These are phyloP conservation scores for Donacobius atricapilla DNA, from an alignment of 2,113 vertebrate genomes.

Conservation along the genomic window DNA sequence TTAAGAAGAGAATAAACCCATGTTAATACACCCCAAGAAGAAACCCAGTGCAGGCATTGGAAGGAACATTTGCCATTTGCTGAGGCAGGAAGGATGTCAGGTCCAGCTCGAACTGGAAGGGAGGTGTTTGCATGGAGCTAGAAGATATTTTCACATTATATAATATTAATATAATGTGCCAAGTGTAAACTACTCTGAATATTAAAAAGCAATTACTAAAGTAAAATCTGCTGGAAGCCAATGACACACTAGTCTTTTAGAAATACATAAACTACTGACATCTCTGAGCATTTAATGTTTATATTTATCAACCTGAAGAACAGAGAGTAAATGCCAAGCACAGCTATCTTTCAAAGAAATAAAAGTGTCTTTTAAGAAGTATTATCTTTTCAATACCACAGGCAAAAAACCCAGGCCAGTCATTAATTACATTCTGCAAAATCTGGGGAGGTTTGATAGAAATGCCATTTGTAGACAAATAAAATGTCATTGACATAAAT, in stretches of 20 bases:
- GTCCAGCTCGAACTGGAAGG: not conserved
- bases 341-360: not conserved
- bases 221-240: not conserved
- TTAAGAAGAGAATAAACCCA: not conserved
- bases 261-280: not conserved
- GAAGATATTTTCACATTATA: not conserved
- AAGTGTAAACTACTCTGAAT: not conserved
- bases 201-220: not conserved
- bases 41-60: not conserved
- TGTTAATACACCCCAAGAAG: not conserved
- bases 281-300: not conserved
- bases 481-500: not conserved
- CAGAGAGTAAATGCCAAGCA: not conserved
- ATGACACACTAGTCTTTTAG: not conserved
- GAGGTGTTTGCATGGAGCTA: not conserved
- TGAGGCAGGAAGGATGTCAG: not conserved
- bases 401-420: not conserved
- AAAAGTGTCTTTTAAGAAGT: not conserved
- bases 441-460: not conserved
- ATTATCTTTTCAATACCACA: not conserved
- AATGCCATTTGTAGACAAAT: not conserved
- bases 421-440: not conserved
- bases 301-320: not conserved
- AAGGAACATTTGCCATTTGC: not conserved
- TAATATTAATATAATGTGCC: not conserved